Base-by-base conservation (phyloP, 2,113 vertebrate genomes). In the Gulo gulo region DNA sequence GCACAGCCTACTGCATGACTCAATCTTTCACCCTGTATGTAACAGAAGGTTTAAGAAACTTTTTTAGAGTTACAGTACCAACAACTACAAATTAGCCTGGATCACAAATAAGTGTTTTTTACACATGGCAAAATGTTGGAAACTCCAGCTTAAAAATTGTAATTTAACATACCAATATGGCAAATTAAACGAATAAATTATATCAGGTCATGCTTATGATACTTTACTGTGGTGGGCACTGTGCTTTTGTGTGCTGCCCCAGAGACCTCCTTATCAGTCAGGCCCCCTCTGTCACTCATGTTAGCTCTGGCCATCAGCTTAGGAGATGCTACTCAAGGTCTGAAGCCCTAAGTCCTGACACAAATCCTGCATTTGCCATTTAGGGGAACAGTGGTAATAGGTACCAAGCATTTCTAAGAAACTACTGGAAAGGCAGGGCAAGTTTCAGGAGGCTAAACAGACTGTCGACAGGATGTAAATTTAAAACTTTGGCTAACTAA, bases 1-100 rank as follows among this genome's bases (percentile, higher is more conserved):
- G 99, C 99, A 94, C 99, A 99, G 96, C 99, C 99, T 83, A 99
- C 99, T 24, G 99, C 99, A 6, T 99, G 99, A 97, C 99, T 99
- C 98, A 99, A 97, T 78, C 99, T 99, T 96, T 99, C 99, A 45
- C 99, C 99, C 99, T 99, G 99, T 2, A 36, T 10, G 20, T 1
- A 94, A 69, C 42, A 84, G 71, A 96, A 59, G 63, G 57, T 96
- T 93, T 71, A 36, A 67, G 71, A 83, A 65, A 67, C 4, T 7
- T 79, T 86, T 76, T 88, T 21, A 91, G n/a, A 87, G 59, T 50
- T 63, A 91, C 7, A 63, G 36, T 61, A 69, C n/a, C 45, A 95
- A 92, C 26, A 91, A 78, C n/a, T 55, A 92, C 39, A 94, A 42
- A 52, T 80, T 20, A 89, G 79, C 71, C 3, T 95, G 34, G 34